Conservation (phyloP, 2,797 vertebrate species). For the Ceryle rudis region DNA sequence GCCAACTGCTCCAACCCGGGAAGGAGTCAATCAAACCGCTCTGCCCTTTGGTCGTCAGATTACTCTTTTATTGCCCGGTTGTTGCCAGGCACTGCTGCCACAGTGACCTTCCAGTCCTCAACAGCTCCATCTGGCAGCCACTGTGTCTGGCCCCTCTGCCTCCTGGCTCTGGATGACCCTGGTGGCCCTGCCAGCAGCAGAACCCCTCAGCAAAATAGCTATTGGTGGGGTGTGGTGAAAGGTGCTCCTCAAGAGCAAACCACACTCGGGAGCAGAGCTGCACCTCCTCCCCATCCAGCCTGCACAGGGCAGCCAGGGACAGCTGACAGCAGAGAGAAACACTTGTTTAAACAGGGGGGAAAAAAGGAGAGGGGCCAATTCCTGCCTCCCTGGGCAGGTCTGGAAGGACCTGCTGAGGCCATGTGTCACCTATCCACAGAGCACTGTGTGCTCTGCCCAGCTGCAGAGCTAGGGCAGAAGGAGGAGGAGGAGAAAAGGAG, state of each 20-base stretch:
- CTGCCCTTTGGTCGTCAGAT: background rate
- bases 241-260: background rate
- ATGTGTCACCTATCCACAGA: background rate
- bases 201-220: background rate
- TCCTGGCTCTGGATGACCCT: too few species aligned
- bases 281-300: background rate
- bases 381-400: background rate
- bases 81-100: background rate
- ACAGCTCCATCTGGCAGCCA: background rate
- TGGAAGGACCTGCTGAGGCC: background rate
- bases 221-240: rapidly evolving
- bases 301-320: background rate
- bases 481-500: background rate
- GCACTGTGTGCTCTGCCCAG: background rate
- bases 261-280: background rate
- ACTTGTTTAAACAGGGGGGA: background rate
- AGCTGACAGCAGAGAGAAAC: background rate
- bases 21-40: background rate
- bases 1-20: background rate
- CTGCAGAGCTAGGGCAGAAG: background rate
- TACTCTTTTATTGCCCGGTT: background rate
- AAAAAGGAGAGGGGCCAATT: background rate
- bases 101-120: background rate
- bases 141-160: background rate
- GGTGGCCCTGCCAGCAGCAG: rapidly evolving